Percentiles rank a stretch among this genome's conserved stretches.
These are phyloP conservation scores for Phyllopteryx taeniolatus DNA, from an alignment of 2,113 vertebrate species.

Conservation along the genomic window DNA sequence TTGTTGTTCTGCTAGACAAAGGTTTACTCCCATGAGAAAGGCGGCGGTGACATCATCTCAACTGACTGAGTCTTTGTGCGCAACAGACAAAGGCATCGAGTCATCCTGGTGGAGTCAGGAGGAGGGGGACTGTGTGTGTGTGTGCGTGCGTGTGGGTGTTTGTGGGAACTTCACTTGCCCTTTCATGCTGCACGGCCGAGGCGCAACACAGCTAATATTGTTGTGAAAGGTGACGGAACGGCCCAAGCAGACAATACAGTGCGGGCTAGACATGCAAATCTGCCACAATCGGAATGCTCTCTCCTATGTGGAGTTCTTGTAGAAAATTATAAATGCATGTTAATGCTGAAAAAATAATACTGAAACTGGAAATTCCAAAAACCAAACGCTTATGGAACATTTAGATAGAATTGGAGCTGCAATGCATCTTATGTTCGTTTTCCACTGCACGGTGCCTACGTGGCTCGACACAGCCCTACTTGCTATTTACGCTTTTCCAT, in stretches of 20 bases:
- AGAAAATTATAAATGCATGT: neutral
- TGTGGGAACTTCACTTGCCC: constrained; percentile 53
- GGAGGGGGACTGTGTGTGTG: constrained; percentile 27
- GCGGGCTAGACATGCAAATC: constrained; percentile 37
- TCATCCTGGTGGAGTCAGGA: constrained; percentile 69
- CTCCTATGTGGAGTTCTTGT: neutral
- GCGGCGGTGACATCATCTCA: constrained; percentile 77
- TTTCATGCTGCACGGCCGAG: constrained; percentile 43
- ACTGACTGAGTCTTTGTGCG: constrained; percentile 77
- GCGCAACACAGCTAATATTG: constrained; percentile 52
- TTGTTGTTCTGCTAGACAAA: constrained; percentile 77
- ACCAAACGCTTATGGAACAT: neutral
- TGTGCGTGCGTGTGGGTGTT: constrained; percentile 40
- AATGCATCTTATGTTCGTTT: neutral
- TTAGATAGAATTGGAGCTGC: no score
- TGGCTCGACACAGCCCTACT: neutral
- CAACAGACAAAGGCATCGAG: constrained; percentile 70
- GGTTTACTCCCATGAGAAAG: constrained; percentile 78
- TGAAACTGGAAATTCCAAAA: no score
- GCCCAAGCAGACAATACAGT: constrained; percentile 23
- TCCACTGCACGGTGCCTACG: neutral
- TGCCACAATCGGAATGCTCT: neutral
- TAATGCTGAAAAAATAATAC: no score
- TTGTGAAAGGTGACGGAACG: constrained; percentile 48
- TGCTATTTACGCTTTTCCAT: neutral